A percentile compares a stretch with the other conserved stretches of the same genome.
phyloP scores from a whole-genome alignment of 2,888 invertebrate genomes.

The Troides aeacus region DNA sequence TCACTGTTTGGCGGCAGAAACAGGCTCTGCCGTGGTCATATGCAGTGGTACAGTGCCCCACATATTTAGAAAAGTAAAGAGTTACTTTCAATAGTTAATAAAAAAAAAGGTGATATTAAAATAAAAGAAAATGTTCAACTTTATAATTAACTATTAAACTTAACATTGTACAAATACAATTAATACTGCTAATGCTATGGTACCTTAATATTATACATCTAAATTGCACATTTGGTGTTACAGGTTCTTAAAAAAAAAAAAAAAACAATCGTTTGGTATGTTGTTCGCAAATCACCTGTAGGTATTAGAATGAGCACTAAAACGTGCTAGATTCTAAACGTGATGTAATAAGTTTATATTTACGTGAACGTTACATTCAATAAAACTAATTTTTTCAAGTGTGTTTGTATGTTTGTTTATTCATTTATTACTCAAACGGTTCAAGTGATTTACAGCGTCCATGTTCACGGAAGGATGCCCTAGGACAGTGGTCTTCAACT shows the following conservation, averaged over 20 bases:
- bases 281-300: constrained; percentile 3
- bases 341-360: neutral
- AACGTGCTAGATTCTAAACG: constrained; percentile 32
- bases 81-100: neutral
- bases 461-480: no score
- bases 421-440: no score
- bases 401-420: no score
- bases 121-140: constrained; percentile 35
- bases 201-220: constrained; percentile 63
- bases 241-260: constrained; percentile 35
- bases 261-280: constrained; percentile 10
- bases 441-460: no score
- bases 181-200: constrained; percentile 52
- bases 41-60: neutral
- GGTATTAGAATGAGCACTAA: constrained; percentile 33
- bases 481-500: no score
- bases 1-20: no score
- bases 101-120: constrained; percentile 19
- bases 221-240: constrained; percentile 47
- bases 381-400: no score
- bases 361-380: neutral
- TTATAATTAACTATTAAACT: constrained; percentile 67
- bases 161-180: constrained; percentile 57
- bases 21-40: no score
- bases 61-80: neutral